Base-by-base conservation (phyloP, 2,797 vertebrate species). In the Chelon auratus region DNA sequence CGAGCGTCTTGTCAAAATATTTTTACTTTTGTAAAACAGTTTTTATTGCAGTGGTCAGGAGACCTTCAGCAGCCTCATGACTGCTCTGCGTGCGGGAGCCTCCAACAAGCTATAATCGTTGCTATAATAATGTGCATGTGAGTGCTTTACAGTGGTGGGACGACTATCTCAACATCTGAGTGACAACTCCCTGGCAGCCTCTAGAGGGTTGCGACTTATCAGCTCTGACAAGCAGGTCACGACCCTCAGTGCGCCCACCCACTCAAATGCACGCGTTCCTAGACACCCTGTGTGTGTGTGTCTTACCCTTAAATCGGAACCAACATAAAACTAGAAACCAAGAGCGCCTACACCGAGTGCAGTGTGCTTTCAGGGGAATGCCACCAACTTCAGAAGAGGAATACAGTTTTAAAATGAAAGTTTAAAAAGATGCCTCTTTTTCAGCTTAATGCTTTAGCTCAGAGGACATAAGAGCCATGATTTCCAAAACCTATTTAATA, bases 171-270 rank as follows among this genome's bases (percentile, higher is more conserved):
- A 22, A 33, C 61, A 71, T 68, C 45, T 65, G 62, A 47, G 48
- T 4, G 76, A 66, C 78, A 57, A 63, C 80, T 68, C 84, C 84
- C 78, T 59, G 63, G 24, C n/a, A 12, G 37, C 18, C 8, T 24
- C n/a, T n/a, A n/a, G n/a, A n/a, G n/a, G n/a, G 40, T 47, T 7
- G n/a, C 53, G 17, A n/a, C 67, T 81, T 81, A 83, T 83, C 81
- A 51, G 33, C 39, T 30, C 15, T 11, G 14, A 17, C 43, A 64
- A 58, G 36, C n/a, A n/a, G 40, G 20, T 50, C 48, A 55, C n/a
- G 30, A 14, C 33, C 14, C 5, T 20, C 22, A 47, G 36, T 9
- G 52, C 55, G n/a, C 52, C 20, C 77, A 59, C 50, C n/a, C 47
- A 51, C 30, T 10, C 53, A 42, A 13, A 18, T 15, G 15, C 13